Percentiles rank a stretch among this genome's conserved stretches.
Conservation (phyloP, 2,888 invertebrate species). For the Brenthis ino region DNA sequence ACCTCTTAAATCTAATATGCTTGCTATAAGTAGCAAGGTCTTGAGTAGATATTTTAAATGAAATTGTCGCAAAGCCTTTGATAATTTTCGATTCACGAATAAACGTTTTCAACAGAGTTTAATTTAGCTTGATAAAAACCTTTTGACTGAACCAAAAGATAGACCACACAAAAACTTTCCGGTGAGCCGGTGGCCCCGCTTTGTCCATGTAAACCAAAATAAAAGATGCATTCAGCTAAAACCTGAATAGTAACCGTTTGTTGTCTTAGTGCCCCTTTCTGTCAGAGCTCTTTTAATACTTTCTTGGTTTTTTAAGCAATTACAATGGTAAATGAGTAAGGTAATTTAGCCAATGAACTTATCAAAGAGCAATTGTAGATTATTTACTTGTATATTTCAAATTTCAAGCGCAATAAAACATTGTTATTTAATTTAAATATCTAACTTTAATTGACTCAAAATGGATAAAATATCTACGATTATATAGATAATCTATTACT, state of each 20-base stretch:
- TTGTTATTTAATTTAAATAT: too few species aligned
- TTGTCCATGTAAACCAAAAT: slow-evolving; percentile 38
- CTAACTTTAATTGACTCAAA: too few species aligned
- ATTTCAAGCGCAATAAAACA: too few species aligned
- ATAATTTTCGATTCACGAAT: slow-evolving; percentile 10
- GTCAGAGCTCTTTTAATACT: slow-evolving; percentile 32
- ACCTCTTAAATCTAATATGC: background rate
- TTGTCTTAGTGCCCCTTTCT: slow-evolving; percentile 37
- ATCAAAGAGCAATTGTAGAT: background rate
- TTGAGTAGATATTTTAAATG: background rate
- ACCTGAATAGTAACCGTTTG: slow-evolving; percentile 35
- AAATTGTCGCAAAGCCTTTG: slow-evolving; percentile 10
- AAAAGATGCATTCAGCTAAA: slow-evolving; percentile 42
- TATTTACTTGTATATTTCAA: background rate
- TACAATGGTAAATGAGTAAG: slow-evolving; percentile 11
- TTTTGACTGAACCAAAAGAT: slow-evolving; percentile 30
- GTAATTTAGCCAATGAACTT: slow-evolving; percentile 10
- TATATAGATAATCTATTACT: too few species aligned
- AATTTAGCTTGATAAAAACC: slow-evolving; percentile 27
- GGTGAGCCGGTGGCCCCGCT: slow-evolving; percentile 31
- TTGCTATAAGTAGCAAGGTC: background rate
- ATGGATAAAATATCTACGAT: too few species aligned
- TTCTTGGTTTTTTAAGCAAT: slow-evolving; percentile 1
- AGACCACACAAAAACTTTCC: slow-evolving; percentile 35
- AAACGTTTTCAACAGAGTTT: slow-evolving; percentile 24